phyloP scores from a whole-genome alignment of 2,888 invertebrate genomes.

The Temnothorax rugatulus region DNA sequence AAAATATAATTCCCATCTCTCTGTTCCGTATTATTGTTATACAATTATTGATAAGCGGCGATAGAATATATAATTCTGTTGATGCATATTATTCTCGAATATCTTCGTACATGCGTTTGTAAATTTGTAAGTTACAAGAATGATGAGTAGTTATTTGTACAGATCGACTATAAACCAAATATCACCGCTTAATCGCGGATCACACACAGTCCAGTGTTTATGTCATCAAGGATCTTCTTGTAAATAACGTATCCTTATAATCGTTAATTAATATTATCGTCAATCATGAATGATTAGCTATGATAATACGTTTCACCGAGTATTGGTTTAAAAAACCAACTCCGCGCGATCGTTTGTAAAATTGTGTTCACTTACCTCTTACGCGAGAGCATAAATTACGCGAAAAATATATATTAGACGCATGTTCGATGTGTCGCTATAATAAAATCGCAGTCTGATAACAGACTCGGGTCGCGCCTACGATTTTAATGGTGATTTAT shows the following conservation, averaged over 20 bases:
- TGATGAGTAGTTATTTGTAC: constrained; percentile 13
- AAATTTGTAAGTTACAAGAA: constrained; percentile 67
- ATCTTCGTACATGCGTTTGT: constrained; percentile 60
- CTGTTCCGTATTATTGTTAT: constrained; percentile 44
- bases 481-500: neutral
- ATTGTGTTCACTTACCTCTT: constrained; percentile 1
- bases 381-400: neutral
- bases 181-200: constrained; percentile 25
- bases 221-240: constrained; percentile 19
- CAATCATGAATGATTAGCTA: constrained; percentile 11
- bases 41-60: constrained; percentile 47
- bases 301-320: neutral
- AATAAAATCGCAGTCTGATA: constrained; percentile 19
- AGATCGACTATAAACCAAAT: constrained; percentile 38
- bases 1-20: constrained; percentile 49
- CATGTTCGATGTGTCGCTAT: neutral
- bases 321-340: neutral
- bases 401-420: neutral
- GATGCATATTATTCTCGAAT: constrained; percentile 18
- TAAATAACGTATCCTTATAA: constrained; percentile 45
- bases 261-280: constrained; percentile 27
- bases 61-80: constrained; percentile 46
- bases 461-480: constrained; percentile 11
- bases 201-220: neutral
- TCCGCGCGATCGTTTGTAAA: neutral